These are phyloP conservation scores for Spondyliosoma cantharus DNA, from an alignment of 2,797 vertebrate species.

Conservation along the genomic window DNA sequence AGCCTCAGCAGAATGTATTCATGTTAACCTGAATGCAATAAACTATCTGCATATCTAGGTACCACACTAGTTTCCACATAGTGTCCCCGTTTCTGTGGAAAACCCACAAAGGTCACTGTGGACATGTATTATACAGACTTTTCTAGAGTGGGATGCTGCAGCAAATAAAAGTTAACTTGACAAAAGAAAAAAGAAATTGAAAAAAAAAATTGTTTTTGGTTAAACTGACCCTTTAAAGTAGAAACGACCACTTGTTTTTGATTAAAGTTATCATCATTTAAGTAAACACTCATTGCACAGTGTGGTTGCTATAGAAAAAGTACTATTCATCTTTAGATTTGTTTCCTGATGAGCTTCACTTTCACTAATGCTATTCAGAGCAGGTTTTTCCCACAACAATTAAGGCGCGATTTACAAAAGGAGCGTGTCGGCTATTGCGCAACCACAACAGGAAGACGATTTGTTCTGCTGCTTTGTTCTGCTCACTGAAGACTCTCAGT, in stretches of 20 bases:
- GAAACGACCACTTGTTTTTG: no score
- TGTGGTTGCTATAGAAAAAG: no score
- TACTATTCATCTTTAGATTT: no score
- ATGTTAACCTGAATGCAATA: neutral
- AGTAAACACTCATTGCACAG: neutral
- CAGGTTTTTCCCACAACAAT: no score
- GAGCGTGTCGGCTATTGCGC: no score
- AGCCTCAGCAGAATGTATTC: neutral
- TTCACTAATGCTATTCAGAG: no score
- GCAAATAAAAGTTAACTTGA: neutral
- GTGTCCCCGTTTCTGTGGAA: neutral
- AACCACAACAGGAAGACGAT: no score
- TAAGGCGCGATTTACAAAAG: no score
- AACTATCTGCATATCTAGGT: no score
- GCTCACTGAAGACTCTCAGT: conserved; percentile 1
- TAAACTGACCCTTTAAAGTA: neutral
- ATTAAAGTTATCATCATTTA: neutral
- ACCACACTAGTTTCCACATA: no score
- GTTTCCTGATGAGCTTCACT: no score
- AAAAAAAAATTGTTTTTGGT: neutral
- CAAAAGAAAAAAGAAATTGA: neutral
- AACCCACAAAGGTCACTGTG: neutral
- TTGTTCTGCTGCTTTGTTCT: neutral
- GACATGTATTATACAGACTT: neutral
- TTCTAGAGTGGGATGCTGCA: neutral